Percentiles rank a stretch among this genome's conserved stretches.
Evolutionary conservation across 2,888 invertebrate genomes (phyloP).

Genomic region (Luffia ferchaultella): DNA sequence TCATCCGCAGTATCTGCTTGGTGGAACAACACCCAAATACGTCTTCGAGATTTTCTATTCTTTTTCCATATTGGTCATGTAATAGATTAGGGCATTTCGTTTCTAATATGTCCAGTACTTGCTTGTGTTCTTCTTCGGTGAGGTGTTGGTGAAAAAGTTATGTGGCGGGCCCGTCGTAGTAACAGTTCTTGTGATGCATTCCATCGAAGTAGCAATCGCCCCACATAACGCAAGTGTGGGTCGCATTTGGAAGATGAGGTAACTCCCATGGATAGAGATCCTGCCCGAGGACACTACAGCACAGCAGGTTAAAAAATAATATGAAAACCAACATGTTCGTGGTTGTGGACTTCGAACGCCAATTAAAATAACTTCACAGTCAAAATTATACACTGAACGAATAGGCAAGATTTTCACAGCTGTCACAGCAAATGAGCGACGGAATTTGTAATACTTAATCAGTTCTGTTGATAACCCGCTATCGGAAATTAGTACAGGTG

Average conservation of each 20-base stretch:
- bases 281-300: constrained; percentile 5
- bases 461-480: neutral
- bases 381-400: neutral
- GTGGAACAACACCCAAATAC: constrained; percentile 70
- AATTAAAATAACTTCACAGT: neutral
- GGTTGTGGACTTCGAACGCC: neutral
- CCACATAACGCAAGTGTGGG: constrained; percentile 32
- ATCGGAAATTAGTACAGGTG: neutral
- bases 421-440: neutral
- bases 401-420: neutral
- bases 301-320: constrained; percentile 6
- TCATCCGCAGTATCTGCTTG: constrained; percentile 59
- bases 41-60: constrained; percentile 26
- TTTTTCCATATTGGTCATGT: constrained; percentile 40
- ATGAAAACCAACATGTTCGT: constrained; percentile 25
- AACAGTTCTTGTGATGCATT: constrained; percentile 31
- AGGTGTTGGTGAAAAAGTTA: constrained; percentile 28
- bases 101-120: constrained; percentile 40
- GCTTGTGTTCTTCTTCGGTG: constrained; percentile 31
- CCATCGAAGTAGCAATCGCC: constrained; percentile 29
- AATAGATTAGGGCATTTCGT: constrained; percentile 69
- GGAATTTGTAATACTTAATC: neutral
- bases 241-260: constrained; percentile 1
- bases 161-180: constrained; percentile 24
- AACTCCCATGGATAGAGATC: neutral